Evolutionary conservation across 1,140 invertebrate species (phyloP).

Genomic region (Akabosia matsudoensis): DNA sequence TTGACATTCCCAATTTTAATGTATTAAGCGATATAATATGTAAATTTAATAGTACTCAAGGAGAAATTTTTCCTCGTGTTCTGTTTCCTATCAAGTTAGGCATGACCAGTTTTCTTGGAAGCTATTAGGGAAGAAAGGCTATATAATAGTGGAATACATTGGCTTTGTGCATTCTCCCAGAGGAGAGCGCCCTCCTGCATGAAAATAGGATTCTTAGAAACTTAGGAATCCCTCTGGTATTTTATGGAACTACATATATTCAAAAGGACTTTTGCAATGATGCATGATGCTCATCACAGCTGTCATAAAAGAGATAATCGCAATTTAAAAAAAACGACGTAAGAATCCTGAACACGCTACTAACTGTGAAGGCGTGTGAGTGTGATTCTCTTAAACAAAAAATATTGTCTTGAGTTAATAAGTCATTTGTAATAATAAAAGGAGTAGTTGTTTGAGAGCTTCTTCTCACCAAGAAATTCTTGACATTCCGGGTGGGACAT

Average conservation of each 20-base stretch:
- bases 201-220: no score
- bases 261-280: conserved; percentile 4
- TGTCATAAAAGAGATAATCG: background rate
- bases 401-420: background rate
- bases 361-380: background rate
- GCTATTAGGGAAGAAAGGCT: no score
- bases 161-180: no score
- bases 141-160: no score
- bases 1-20: no score
- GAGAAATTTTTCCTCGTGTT: no score
- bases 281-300: background rate
- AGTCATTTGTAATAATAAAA: conserved; percentile 23
- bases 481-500: no score
- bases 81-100: no score
- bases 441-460: background rate
- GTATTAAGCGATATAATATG: background rate
- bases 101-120: background rate
- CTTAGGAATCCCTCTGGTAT: background rate
- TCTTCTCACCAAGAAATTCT: background rate
- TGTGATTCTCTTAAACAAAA: background rate
- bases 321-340: no score
- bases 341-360: no score
- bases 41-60: background rate
- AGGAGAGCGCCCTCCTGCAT: no score
- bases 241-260: background rate